phyloP scores from a whole-genome alignment of 2,888 invertebrate species.

The Cephus spinipes region DNA sequence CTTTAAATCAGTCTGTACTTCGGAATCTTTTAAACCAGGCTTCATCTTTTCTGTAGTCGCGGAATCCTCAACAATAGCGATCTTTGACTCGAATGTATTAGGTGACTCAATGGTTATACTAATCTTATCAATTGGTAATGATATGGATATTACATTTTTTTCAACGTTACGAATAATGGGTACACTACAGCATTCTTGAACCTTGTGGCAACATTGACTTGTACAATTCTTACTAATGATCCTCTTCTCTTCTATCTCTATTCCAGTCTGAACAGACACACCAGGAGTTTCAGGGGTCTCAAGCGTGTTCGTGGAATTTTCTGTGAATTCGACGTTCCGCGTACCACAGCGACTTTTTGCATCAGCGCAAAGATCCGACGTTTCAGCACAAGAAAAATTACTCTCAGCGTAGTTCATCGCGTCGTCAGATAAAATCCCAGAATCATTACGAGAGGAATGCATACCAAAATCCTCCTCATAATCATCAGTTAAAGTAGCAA shows the following conservation, averaged over 20 bases:
- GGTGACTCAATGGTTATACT: constrained; percentile 55
- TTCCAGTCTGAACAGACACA: constrained; percentile 6
- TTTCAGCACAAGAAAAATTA: constrained; percentile 38
- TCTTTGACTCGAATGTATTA: constrained; percentile 48
- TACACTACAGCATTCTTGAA: constrained; percentile 11
- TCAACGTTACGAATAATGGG: constrained; percentile 27
- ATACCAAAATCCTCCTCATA: constrained; percentile 39
- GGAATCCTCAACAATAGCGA: constrained; percentile 41
- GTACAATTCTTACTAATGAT: background rate
- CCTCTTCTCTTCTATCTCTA: background rate
- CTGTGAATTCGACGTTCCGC: constrained; percentile 24
- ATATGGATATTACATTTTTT: constrained; percentile 55
- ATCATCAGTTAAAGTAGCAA: constrained; percentile 47
- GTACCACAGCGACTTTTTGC: background rate
- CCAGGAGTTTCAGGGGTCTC: background rate
- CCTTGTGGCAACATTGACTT: constrained; percentile 1
- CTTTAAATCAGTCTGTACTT: constrained; percentile 47
- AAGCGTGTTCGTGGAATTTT: constrained; percentile 50
- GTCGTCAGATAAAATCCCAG: constrained; percentile 52
- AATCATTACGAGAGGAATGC: constrained; percentile 46
- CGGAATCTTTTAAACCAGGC: constrained; percentile 32
- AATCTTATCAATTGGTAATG: constrained; percentile 50
- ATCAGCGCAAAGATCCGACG: constrained; percentile 32
- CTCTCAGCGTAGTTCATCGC: constrained; percentile 45
- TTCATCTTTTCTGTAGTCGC: constrained; percentile 12